phyloP scores from a whole-genome alignment of 2,888 invertebrate species.

The Clistopyga incitator region DNA sequence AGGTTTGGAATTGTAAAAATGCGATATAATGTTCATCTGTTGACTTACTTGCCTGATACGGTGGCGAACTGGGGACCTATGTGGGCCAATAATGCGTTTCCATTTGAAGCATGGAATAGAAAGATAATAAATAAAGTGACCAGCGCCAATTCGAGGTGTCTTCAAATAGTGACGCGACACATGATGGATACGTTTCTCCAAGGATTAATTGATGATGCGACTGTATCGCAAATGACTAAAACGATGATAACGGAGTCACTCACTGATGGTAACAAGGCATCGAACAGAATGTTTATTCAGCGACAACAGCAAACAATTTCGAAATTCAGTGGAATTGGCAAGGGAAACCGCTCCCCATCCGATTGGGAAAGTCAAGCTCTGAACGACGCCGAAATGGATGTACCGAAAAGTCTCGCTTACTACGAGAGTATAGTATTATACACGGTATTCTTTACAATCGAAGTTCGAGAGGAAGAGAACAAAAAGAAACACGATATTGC shows the following conservation, averaged over 20 bases:
- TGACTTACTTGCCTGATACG: slow-evolving; percentile 22
- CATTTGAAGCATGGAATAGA: slow-evolving; percentile 36
- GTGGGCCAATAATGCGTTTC: slow-evolving; percentile 36
- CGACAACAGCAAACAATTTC: not conserved
- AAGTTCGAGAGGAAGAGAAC: not conserved
- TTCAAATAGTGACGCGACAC: not conserved
- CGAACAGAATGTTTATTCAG: not conserved
- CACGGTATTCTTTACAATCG: not conserved
- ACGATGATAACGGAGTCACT: not conserved
- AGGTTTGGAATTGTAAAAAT: slow-evolving; percentile 13
- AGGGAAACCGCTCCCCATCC: not conserved
- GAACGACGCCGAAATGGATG: not conserved
- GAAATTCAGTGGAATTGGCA: not conserved
- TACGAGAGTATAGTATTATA: not conserved
- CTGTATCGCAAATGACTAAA: not conserved
- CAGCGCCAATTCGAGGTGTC: slow-evolving; percentile 9
- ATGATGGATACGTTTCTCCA: not conserved
- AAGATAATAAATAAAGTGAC: slow-evolving; percentile 38
- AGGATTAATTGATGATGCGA: not conserved
- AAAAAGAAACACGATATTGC: not conserved
- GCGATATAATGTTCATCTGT: slow-evolving; percentile 28
- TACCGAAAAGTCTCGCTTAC: not conserved
- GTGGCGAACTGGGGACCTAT: slow-evolving; percentile 39
- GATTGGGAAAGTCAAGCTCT: not conserved
- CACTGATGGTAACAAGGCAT: not conserved